Evolutionary conservation across 2,888 invertebrate genomes (phyloP).

Genomic region (Lochmaea crataegi): DNA sequence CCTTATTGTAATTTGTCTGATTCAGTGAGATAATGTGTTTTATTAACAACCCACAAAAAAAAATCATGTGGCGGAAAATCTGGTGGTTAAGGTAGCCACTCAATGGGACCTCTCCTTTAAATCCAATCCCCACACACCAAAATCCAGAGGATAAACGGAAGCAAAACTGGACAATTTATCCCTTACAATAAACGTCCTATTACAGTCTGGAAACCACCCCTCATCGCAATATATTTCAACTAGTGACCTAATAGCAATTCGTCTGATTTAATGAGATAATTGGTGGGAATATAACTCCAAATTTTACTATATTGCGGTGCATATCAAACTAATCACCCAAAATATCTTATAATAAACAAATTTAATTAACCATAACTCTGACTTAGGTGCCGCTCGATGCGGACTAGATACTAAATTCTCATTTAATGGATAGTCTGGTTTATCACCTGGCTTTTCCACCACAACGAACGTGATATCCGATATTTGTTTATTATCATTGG

Average conservation of each 20-base stretch:
- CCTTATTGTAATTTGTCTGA: conserved; percentile 7
- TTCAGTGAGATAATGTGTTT: conserved; percentile 3
- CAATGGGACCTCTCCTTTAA: too few species aligned
- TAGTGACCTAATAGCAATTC: conserved; percentile 8
- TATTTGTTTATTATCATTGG: background rate
- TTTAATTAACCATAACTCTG: conserved; percentile 13
- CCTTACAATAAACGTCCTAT: background rate
- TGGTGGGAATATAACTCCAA: conserved; percentile 10
- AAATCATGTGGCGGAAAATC: too few species aligned
- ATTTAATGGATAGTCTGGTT: background rate
- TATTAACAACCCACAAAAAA: too few species aligned
- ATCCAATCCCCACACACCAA: too few species aligned
- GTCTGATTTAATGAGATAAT: background rate
- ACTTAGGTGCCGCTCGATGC: background rate
- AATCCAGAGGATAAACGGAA: too few species aligned
- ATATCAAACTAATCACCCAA: conserved; percentile 1
- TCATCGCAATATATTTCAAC: conserved; percentile 3
- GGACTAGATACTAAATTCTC: conserved; percentile 6
- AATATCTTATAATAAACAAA: conserved; percentile 13
- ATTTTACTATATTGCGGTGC: conserved; percentile 2
- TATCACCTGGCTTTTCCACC: conserved; percentile 1
- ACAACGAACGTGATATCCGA: background rate
- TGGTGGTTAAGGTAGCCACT: too few species aligned
- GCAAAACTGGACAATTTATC: too few species aligned
- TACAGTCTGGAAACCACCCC: background rate